phyloP scores from a whole-genome alignment of 1,140 invertebrate genomes.

The Scaptomyza hsui region DNA sequence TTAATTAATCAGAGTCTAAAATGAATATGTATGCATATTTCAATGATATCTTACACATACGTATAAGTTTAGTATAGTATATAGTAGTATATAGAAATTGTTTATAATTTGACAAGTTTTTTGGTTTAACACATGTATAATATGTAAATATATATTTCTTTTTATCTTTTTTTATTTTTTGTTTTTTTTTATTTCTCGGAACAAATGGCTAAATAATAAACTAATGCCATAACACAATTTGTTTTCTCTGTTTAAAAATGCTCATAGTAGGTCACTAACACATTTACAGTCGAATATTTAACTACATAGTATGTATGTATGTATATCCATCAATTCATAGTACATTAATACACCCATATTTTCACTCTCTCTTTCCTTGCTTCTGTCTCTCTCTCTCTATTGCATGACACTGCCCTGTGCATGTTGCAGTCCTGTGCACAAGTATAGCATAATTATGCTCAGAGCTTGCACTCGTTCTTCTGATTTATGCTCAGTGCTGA shows the following conservation, averaged over 20 bases:
- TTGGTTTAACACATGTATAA: conserved; percentile 1
- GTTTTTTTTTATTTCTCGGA: conserved; percentile 26
- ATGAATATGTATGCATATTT: conserved; percentile 16
- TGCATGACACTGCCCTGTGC: conserved; percentile 74
- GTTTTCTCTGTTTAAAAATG: conserved; percentile 42
- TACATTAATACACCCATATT: not conserved
- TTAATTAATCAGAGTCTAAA: conserved; percentile 25
- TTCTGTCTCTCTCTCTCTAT: conserved; percentile 25
- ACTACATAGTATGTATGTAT: conserved; percentile 1
- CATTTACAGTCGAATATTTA: conserved; percentile 40
- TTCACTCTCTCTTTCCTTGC: not conserved
- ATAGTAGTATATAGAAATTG: conserved; percentile 13
- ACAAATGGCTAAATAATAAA: conserved; percentile 56
- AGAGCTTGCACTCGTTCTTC: conserved; percentile 91
- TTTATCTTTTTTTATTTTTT: conserved; percentile 10
- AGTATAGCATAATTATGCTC: conserved; percentile 91
- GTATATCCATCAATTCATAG: not conserved
- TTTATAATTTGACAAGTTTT: conserved; percentile 21
- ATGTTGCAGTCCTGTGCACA: conserved; percentile 90
- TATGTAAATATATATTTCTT: conserved; percentile 24
- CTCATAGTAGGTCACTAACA: conserved; percentile 51
- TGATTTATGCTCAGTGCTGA: conserved; percentile 85
- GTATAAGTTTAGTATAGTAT: not conserved
- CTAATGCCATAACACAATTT: conserved; percentile 64
- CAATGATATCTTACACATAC: conserved; percentile 13